Evolutionary conservation across 2,888 invertebrate species (phyloP), one percentile per base, ranked within the genome.

Genomic region (Gandaritis pyraliata): DNA sequence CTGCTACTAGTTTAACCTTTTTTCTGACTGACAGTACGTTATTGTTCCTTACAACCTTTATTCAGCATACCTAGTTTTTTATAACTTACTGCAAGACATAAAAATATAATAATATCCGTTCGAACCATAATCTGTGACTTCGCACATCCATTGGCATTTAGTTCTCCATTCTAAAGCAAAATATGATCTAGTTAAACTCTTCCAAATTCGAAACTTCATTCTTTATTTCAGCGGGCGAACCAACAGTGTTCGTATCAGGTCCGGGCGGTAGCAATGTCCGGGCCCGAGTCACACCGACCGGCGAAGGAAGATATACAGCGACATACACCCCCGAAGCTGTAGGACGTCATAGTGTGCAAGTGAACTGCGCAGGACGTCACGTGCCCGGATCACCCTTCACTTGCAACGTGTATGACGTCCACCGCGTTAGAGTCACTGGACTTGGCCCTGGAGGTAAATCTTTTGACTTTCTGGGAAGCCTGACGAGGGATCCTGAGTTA

Each of bases 351-450:
- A 95, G 95, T 64, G 94, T 98, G 43, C 95, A 96, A 65, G 95
- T 98, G 29, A 94, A 96, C 23, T 94, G 97, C 52, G 97, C 96
- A 58, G 96, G 96, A 36, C 95, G 97, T 69, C 96, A 96, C 54
- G 96, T 98, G 2, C 96, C 95, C 62, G 98, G 98, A 1, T 98
- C 98, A 16, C 98, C 98, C 0, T 98, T 98, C 85, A 96, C 96
- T 16, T 98, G 98, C 85, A 98, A 98, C 82, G 97, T 98, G 39
- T 98, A 98, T 74, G 98, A 98, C 81, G 98, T 98, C 0, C 95
- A 96, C 0, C 95, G 97, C 68, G 97, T 97, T 12, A 88, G 94
- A 36, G 95, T 96, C 29, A 94, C 95, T 15, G 95, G 95, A 1
- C 77, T 95, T 33, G 93, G 93, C 0, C 86, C 92, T 64, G 92